phyloP scores from a whole-genome alignment of 2,888 invertebrate genomes.

The Aphodius granarius region DNA sequence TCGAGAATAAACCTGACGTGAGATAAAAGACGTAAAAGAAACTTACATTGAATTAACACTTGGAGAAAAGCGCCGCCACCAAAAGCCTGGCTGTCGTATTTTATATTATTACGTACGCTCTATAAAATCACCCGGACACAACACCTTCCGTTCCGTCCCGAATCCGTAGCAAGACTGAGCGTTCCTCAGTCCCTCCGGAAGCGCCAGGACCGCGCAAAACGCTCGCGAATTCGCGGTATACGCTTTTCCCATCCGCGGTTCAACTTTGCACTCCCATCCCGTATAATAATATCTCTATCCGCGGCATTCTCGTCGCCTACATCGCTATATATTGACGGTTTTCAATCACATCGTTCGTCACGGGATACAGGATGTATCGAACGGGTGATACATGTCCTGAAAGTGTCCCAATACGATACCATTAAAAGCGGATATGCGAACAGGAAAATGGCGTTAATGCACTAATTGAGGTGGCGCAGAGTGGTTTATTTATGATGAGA shows the following conservation, averaged over 20 bases:
- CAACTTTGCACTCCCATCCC: not conserved
- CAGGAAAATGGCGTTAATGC: not conserved
- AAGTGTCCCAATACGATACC: not conserved
- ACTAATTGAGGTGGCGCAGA: not conserved
- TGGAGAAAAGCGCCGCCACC: too few species aligned
- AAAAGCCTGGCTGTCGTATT: too few species aligned
- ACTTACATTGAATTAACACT: too few species aligned
- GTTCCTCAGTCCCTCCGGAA: not conserved
- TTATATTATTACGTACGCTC: too few species aligned
- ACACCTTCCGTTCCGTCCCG: not conserved
- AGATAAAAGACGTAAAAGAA: too few species aligned
- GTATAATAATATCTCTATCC: not conserved
- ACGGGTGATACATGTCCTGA: not conserved
- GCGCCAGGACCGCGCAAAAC: not conserved
- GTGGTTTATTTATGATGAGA: too few species aligned
- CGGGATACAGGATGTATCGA: too few species aligned
- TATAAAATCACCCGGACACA: too few species aligned
- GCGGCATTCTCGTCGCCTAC: not conserved
- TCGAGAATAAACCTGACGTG: too few species aligned
- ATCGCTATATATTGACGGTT: not conserved
- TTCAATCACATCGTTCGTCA: too few species aligned
- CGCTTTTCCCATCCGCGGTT: not conserved
- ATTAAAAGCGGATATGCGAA: not conserved
- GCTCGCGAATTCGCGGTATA: not conserved
- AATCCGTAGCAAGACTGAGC: not conserved